phyloP scores from a whole-genome alignment of 2,113 vertebrate species.

The Chaetodon auriga region DNA sequence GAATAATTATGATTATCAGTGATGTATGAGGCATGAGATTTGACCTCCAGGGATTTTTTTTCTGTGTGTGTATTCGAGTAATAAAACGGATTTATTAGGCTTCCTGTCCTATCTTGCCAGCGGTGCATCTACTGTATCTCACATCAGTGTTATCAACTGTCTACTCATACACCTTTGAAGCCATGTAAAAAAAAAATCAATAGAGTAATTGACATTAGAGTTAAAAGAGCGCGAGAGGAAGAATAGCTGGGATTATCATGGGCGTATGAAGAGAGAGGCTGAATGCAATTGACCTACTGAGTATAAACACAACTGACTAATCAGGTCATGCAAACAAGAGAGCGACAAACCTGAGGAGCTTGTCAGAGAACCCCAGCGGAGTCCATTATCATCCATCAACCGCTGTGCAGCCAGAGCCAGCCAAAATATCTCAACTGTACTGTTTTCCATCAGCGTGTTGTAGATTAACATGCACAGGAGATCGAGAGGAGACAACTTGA shows the following conservation, averaged over 20 bases:
- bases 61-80: neutral
- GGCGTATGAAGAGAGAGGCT: neutral
- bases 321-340: constrained; percentile 59
- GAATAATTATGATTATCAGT: neutral
- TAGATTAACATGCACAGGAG: neutral
- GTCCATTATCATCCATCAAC: constrained; percentile 6
- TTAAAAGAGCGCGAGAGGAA: neutral
- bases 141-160: neutral
- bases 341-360: constrained; percentile 36
- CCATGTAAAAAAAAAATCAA: neutral
- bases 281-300: neutral
- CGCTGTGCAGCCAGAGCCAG: neutral
- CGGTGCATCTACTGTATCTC: neutral
- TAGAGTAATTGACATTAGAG: neutral
- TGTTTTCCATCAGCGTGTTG: neutral
- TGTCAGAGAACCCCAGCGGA: constrained; percentile 13
- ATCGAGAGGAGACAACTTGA: neutral
- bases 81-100: neutral
- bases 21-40: neutral
- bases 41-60: neutral
- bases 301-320: constrained; percentile 29
- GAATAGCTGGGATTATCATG: constrained; percentile 2
- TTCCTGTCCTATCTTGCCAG: neutral
- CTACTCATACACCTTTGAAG: neutral
- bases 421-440: neutral